A percentile compares a stretch with the other conserved stretches of the same genome.
These are phyloP conservation scores for Pelvicachromis taeniatus DNA, from an alignment of 2,113 vertebrate genomes.

Conservation along the genomic window DNA sequence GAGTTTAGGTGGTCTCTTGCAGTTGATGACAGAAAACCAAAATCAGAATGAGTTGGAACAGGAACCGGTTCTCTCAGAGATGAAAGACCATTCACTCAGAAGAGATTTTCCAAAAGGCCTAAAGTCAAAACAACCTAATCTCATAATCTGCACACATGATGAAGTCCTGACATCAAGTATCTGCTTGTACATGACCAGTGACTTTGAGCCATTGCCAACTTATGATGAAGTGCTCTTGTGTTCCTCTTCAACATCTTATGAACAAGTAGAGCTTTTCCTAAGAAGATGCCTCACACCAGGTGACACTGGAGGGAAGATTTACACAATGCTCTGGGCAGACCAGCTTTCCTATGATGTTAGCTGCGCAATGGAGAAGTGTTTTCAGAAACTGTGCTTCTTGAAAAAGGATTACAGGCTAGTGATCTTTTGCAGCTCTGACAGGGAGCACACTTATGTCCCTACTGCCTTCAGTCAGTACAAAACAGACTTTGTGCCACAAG, in stretches of 20 bases:
- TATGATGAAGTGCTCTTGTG: constrained; percentile 86
- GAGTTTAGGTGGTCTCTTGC: constrained; percentile 72
- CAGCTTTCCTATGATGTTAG: constrained; percentile 82
- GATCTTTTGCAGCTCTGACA: constrained; percentile 76
- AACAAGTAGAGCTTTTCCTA: constrained; percentile 84
- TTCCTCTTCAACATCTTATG: constrained; percentile 69
- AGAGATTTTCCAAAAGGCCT: constrained; percentile 76
- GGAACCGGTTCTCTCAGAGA: neutral
- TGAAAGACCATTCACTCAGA: neutral
- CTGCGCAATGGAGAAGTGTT: constrained; percentile 73
- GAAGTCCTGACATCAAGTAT: constrained; percentile 78
- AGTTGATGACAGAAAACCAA: constrained; percentile 46
- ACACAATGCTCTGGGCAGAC: constrained; percentile 81
- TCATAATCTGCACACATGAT: constrained; percentile 73
- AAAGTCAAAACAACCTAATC: constrained; percentile 74
- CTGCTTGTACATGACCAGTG: constrained; percentile 81
- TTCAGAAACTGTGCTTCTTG: constrained; percentile 62
- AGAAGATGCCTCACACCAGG: constrained; percentile 76
- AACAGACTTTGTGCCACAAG: constrained; percentile 77
- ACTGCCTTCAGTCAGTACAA: constrained; percentile 83
- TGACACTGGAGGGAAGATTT: constrained; percentile 62
- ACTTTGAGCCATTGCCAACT: constrained; percentile 72
- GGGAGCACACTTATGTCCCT: constrained; percentile 82
- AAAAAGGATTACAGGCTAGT: constrained; percentile 72
- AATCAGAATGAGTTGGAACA: neutral